These are phyloP conservation scores for Ormyrus pomaceus DNA, from an alignment of 2,888 invertebrate species.

Conservation along the genomic window DNA sequence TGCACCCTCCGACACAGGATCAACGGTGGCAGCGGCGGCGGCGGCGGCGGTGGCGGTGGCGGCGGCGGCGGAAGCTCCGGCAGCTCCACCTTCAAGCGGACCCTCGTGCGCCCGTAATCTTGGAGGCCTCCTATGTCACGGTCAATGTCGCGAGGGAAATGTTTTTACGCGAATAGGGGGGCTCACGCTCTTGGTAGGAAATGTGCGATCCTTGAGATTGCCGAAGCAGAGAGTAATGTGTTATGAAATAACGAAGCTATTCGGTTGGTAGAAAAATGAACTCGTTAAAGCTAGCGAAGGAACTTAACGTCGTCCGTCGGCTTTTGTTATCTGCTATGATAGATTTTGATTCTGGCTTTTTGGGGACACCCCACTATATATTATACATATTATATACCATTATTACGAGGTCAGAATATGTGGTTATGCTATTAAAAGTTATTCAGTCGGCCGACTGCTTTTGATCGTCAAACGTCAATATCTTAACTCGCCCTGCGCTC, in stretches of 20 bases:
- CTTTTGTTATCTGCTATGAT: slow-evolving; percentile 28
- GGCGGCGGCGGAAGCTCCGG: slow-evolving; percentile 6
- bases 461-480: slow-evolving; percentile 45
- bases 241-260: too few species aligned
- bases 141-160: too few species aligned
- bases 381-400: slow-evolving; percentile 15
- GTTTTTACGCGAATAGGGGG: too few species aligned
- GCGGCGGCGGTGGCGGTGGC: background rate
- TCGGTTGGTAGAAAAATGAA: background rate
- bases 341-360: slow-evolving; percentile 21
- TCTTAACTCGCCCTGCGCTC: background rate
- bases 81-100: slow-evolving; percentile 24
- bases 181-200: too few species aligned
- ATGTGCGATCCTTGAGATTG: too few species aligned
- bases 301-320: slow-evolving; percentile 13
- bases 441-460: slow-evolving; percentile 30
- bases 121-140: too few species aligned
- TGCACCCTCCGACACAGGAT: slow-evolving; percentile 36
- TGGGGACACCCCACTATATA: slow-evolving; percentile 5
- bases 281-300: background rate
- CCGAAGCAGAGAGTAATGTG: too few species aligned
- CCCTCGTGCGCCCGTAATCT: slow-evolving; percentile 38
- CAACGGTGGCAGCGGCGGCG: slow-evolving; percentile 2
- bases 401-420: background rate
- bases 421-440: slow-evolving; percentile 15